Conservation (phyloP, 2,888 invertebrate species). For the Catocala nupta region DNA sequence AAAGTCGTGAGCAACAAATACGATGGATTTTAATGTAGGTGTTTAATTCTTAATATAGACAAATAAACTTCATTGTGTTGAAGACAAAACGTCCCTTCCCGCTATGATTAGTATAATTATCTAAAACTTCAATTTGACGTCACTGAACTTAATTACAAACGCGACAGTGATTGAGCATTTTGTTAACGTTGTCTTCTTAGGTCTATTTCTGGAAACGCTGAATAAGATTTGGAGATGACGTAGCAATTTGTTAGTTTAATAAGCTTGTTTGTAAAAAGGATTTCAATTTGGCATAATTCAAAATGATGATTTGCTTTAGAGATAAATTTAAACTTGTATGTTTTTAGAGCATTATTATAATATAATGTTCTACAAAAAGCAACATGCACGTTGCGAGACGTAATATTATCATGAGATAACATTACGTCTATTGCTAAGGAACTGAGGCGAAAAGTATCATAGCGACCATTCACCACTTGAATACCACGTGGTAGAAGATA, state of each 20-base stretch:
- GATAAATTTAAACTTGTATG: too few species aligned
- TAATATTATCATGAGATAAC: too few species aligned
- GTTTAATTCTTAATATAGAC: neutral
- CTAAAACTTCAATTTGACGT: slow-evolving; percentile 28
- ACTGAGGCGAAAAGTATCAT: too few species aligned
- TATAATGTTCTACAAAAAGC: too few species aligned
- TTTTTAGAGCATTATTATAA: too few species aligned
- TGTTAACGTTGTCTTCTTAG: slow-evolving; percentile 2
- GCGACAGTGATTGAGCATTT: slow-evolving; percentile 26
- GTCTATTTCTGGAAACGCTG: neutral
- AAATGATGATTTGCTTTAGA: too few species aligned
- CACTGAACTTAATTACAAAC: slow-evolving; percentile 27
- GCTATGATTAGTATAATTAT: slow-evolving; percentile 37
- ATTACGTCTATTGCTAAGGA: too few species aligned
- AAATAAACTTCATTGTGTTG: neutral
- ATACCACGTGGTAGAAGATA: too few species aligned
- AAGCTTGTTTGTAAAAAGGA: neutral
- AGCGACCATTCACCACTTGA: too few species aligned
- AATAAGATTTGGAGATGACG: slow-evolving; percentile 3
- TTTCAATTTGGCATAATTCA: neutral
- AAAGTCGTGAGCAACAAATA: too few species aligned
- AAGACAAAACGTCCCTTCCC: slow-evolving; percentile 25
- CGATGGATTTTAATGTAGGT: too few species aligned
- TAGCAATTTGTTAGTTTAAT: slow-evolving; percentile 1
- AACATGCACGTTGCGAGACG: too few species aligned